Evolutionary conservation across 1,140 invertebrate genomes (phyloP).

Genomic region (Eurytemora carolleeae): DNA sequence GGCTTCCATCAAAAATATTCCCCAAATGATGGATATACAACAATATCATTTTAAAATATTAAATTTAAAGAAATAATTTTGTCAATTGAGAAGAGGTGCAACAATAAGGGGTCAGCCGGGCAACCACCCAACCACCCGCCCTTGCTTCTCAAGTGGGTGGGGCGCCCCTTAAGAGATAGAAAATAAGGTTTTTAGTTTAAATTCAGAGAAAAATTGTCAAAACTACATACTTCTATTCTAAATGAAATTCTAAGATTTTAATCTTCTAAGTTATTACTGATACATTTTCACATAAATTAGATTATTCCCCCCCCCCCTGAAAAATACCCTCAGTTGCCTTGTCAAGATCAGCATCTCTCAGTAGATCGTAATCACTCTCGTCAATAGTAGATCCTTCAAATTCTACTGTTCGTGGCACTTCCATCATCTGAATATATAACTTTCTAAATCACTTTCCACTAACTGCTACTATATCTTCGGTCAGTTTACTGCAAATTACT

Average conservation of each 20-base stretch:
- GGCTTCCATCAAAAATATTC: too few relatives aligned
- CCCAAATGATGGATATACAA: too few relatives aligned
- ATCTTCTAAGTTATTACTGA: neutral
- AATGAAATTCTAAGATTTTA: neutral
- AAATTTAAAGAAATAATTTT: too few relatives aligned
- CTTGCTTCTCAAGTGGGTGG: neutral
- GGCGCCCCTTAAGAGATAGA: neutral
- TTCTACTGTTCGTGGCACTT: neutral
- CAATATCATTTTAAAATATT: too few relatives aligned
- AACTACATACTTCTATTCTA: neutral
- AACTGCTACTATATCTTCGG: too few relatives aligned
- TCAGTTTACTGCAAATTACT: too few relatives aligned
- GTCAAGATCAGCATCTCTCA: neutral
- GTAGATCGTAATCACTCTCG: neutral
- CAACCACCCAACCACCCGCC: too few relatives aligned
- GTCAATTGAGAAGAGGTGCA: too few relatives aligned
- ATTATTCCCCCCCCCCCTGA: neutral
- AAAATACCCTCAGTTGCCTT: neutral
- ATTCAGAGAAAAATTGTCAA: neutral
- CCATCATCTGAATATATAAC: neutral
- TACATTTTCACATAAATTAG: neutral
- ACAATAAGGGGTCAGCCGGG: too few relatives aligned
- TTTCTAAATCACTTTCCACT: neutral
- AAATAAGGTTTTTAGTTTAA: neutral
- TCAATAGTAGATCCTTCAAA: neutral